phyloP scores from a whole-genome alignment of 2,888 invertebrate genomes.

The Carabus problematicus region DNA sequence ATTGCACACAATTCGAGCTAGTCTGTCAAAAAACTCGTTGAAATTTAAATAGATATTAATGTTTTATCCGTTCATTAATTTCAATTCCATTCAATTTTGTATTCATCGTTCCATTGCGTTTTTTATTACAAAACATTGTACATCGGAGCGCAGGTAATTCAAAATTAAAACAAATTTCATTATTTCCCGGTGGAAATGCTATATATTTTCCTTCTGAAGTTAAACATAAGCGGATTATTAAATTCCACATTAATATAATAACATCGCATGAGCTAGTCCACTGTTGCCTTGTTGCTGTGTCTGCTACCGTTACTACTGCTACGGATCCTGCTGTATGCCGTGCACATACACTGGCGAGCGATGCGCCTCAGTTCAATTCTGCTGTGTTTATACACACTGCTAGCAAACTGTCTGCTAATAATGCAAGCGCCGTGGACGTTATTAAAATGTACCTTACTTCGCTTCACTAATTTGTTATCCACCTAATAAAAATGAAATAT shows the following conservation, averaged over 20 bases:
- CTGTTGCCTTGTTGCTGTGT: background rate
- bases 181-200: slow-evolving; percentile 21
- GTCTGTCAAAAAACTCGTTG: background rate
- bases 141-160: slow-evolving; percentile 8
- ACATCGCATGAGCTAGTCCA: slow-evolving; percentile 7
- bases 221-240: slow-evolving; percentile 39
- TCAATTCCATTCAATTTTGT: slow-evolving; percentile 28
- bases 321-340: background rate
- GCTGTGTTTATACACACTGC: slow-evolving; percentile 14
- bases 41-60: slow-evolving; percentile 10
- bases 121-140: slow-evolving; percentile 26
- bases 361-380: background rate
- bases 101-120: slow-evolving; percentile 23
- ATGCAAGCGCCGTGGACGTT: slow-evolving; percentile 24
- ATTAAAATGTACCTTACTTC: slow-evolving; percentile 36
- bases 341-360: background rate
- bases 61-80: slow-evolving; percentile 27
- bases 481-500: slow-evolving; percentile 41
- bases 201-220: slow-evolving; percentile 31
- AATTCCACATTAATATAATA: slow-evolving; percentile 26
- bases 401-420: slow-evolving; percentile 27
- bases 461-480: slow-evolving; percentile 37
- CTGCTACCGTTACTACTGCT: slow-evolving; percentile 11
- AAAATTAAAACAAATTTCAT: slow-evolving; percentile 37
- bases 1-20: too few species aligned